Conservation (phyloP, 2,113 vertebrate genomes). For the Odontophorus gujanensis region DNA sequence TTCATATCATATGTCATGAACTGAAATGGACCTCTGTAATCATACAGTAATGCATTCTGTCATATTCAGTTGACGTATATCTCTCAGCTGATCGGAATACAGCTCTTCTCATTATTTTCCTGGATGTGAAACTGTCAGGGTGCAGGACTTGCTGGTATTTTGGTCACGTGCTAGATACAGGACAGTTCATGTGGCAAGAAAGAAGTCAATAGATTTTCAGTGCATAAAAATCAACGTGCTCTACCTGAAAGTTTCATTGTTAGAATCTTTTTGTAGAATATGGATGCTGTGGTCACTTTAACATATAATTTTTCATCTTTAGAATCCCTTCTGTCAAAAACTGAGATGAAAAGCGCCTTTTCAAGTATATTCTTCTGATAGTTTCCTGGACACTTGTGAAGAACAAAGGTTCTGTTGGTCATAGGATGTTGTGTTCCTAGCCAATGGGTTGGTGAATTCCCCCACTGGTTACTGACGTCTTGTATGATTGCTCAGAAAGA, state of each 20-base stretch:
- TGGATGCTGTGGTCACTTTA: not conserved
- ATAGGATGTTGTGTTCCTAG: not conserved
- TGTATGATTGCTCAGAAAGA: not conserved
- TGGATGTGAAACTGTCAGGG: not conserved
- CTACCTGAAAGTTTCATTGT: not conserved
- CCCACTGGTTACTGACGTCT: not conserved
- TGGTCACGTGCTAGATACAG: not conserved
- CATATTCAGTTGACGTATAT: not conserved
- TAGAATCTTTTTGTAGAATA: not conserved
- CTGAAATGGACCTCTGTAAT: not conserved
- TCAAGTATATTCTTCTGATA: not conserved
- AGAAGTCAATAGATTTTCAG: not conserved
- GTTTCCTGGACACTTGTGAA: not conserved
- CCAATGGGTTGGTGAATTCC: not conserved
- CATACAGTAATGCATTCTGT: not conserved
- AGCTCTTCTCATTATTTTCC: not conserved
- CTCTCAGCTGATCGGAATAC: not conserved
- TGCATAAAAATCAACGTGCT: not conserved
- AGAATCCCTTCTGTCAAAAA: not conserved
- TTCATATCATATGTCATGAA: not conserved
- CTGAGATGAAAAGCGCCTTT: not conserved
- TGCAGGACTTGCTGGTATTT: not conserved
- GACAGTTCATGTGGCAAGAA: not conserved
- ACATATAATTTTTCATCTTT: not conserved
- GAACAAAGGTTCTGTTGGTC: not conserved